phyloP scores from a whole-genome alignment of 2,888 invertebrate genomes.

The Stramonita haemastoma region DNA sequence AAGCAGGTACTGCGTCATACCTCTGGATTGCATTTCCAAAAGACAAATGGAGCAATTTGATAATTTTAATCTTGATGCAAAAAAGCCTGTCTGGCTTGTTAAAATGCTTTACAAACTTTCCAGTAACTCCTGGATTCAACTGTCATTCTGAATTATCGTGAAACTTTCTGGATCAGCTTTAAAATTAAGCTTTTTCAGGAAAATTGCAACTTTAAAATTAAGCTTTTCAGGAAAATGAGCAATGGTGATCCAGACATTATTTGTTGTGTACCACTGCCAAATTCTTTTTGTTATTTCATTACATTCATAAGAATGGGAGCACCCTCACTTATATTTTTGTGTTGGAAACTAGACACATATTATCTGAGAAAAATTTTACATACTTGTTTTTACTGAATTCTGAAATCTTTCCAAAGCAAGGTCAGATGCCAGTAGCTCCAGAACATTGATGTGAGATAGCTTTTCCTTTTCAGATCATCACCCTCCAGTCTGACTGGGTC shows the following conservation, averaged over 20 bases:
- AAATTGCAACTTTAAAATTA: neutral
- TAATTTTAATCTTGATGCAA: too few relatives aligned
- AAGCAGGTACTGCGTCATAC: too few relatives aligned
- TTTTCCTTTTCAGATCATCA: neutral
- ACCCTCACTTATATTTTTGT: neutral
- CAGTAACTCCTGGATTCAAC: neutral
- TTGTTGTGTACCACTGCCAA: neutral
- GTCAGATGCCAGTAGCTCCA: neutral
- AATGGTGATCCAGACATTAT: neutral
- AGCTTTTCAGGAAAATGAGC: neutral
- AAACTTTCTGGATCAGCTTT: neutral
- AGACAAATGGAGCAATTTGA: too few relatives aligned
- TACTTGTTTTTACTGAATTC: neutral
- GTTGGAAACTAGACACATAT: neutral
- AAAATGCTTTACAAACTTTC: neutral
- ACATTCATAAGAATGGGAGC: neutral
- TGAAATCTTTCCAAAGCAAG: neutral
- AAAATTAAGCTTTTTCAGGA: neutral
- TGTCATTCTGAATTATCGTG: neutral
- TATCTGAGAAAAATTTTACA: neutral
- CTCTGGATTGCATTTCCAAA: too few relatives aligned
- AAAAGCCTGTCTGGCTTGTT: neutral
- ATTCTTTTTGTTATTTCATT: neutral
- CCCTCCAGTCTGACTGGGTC: neutral
- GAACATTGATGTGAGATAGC: neutral